Evolutionary conservation across 2,888 invertebrate genomes (phyloP).

Genomic region (Amphipyra berbera): DNA sequence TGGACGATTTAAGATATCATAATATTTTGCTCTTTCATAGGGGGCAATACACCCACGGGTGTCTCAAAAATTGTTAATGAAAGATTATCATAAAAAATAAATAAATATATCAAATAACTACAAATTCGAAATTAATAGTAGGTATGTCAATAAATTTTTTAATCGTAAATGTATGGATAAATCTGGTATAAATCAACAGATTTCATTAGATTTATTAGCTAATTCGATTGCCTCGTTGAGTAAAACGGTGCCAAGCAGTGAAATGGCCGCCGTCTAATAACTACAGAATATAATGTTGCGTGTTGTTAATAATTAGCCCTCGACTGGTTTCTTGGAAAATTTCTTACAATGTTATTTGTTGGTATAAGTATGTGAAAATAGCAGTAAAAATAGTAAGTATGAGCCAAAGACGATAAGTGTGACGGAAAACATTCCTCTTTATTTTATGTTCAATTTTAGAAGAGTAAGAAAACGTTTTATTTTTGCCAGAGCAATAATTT

Average conservation of each 20-base stretch:
- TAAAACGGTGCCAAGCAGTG: conserved; percentile 24
- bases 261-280: conserved; percentile 15
- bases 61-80: too few relatives aligned
- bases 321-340: conserved; percentile 43
- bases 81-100: too few relatives aligned
- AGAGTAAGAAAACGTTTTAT: too few relatives aligned
- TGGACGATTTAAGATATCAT: too few relatives aligned
- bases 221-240: conserved; percentile 21
- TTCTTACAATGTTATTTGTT: conserved; percentile 20
- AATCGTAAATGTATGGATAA: conserved; percentile 6
- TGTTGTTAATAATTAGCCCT: conserved; percentile 40
- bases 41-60: too few relatives aligned
- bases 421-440: conserved; percentile 1
- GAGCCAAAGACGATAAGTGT: conserved; percentile 4
- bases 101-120: too few relatives aligned
- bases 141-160: conserved; percentile 10
- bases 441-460: background rate
- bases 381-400: conserved; percentile 24
- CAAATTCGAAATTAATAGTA: background rate
- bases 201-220: conserved; percentile 31
- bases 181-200: conserved; percentile 25
- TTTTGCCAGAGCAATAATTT: too few relatives aligned
- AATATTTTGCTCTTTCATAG: too few relatives aligned
- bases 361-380: conserved; percentile 12
- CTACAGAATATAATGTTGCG: conserved; percentile 39